These are phyloP conservation scores for Epinotia demarniana DNA, from an alignment of 2,888 invertebrate species.

Conservation along the genomic window DNA sequence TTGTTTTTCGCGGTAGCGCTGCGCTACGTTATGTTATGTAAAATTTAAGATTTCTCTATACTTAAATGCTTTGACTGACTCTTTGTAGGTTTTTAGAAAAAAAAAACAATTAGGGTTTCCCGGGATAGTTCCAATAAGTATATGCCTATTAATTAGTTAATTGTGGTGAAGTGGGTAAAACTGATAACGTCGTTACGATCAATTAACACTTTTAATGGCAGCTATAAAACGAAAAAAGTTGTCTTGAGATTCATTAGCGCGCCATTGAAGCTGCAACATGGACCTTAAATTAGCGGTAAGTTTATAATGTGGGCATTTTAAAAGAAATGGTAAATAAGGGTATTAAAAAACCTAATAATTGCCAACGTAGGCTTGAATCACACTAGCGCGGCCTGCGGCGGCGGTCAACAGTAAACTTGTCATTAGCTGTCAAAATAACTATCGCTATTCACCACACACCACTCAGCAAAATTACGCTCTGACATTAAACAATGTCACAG, in stretches of 20 bases:
- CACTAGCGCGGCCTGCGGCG: too few species aligned
- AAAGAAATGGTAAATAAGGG: too few species aligned
- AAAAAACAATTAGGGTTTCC: not conserved
- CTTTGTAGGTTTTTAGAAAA: not conserved
- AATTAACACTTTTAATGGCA: slow-evolving; percentile 12
- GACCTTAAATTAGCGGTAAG: slow-evolving; percentile 19
- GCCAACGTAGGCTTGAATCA: too few species aligned
- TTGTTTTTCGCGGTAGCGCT: too few species aligned
- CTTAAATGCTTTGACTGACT: not conserved
- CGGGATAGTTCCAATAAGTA: not conserved
- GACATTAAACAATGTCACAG: too few species aligned
- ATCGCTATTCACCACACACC: too few species aligned
- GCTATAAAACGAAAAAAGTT: slow-evolving; percentile 32
- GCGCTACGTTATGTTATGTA: too few species aligned
- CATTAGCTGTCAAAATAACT: too few species aligned
- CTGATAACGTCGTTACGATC: slow-evolving; percentile 24
- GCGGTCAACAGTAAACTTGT: too few species aligned
- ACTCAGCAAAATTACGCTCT: too few species aligned
- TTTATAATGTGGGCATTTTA: not conserved
- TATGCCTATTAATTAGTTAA: not conserved
- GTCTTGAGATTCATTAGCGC: slow-evolving; percentile 13
- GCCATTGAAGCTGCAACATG: slow-evolving; percentile 19
- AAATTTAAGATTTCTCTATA: too few species aligned
- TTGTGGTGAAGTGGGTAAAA: not conserved
- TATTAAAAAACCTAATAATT: too few species aligned